Evolutionary conservation across 1,140 invertebrate genomes (phyloP).

Genomic region (Dreissena polymorpha): DNA sequence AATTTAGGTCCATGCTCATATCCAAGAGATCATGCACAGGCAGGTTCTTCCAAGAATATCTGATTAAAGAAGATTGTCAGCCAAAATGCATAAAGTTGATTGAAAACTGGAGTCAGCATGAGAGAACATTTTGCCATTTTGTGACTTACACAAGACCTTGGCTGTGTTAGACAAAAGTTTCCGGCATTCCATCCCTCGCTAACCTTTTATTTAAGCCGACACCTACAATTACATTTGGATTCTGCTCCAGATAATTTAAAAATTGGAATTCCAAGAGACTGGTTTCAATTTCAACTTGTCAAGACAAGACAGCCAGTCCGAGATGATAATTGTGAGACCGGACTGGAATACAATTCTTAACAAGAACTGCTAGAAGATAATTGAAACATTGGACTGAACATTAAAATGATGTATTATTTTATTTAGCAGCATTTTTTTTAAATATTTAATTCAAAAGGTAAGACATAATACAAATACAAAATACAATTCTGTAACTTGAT

Average conservation of each 20-base stretch:
- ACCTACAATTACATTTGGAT: constrained; percentile 1
- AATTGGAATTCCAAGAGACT: background rate
- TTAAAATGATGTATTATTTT: no score
- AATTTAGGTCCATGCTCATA: background rate
- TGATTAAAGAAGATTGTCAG: background rate
- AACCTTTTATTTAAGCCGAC: constrained; percentile 6
- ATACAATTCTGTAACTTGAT: no score
- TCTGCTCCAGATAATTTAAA: background rate
- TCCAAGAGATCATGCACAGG: background rate
- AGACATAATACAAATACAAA: no score
- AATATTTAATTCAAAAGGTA: no score
- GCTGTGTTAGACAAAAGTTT: no score
- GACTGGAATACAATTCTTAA: no score
- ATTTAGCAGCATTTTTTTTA: no score
- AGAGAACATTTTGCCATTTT: background rate
- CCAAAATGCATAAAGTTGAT: constrained; percentile 5
- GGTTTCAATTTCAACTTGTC: constrained; percentile 8
- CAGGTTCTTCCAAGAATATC: background rate
- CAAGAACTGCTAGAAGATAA: no score
- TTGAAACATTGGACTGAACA: no score
- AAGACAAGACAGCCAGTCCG: background rate
- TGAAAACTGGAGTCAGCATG: background rate
- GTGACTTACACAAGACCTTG: no score
- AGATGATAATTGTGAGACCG: background rate
- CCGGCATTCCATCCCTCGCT: background rate